Evolutionary conservation across 2,113 vertebrate species (phyloP).

Genomic region (Antidorcas marsupialis): DNA sequence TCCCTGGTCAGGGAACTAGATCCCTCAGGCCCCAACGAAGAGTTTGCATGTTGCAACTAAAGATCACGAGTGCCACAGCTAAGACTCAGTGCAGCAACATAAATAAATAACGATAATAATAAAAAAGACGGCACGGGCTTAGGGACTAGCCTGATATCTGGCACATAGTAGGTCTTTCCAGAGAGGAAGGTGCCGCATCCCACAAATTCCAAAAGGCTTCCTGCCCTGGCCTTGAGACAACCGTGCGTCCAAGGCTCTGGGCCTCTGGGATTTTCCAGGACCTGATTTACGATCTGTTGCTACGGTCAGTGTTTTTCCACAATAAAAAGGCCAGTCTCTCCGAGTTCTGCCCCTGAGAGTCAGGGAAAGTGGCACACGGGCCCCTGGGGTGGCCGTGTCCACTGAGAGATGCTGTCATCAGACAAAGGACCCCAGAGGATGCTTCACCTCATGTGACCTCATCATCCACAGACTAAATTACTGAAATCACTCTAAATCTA

Average conservation of each 20-base stretch:
- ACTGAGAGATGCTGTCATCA: background rate
- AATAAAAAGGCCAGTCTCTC: background rate
- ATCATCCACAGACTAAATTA: background rate
- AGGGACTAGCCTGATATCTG: background rate
- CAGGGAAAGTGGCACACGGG: background rate
- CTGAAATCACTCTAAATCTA: background rate
- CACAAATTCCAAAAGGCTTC: background rate
- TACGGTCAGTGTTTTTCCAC: slow-evolving; percentile 43
- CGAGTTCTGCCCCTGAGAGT: background rate
- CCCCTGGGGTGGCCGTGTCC: background rate
- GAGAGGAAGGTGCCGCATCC: background rate
- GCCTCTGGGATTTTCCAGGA: slow-evolving; percentile 47
- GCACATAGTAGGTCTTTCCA: background rate
- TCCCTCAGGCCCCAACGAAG: background rate
- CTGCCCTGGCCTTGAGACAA: background rate
- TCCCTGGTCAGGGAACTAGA: background rate
- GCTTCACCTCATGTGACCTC: background rate
- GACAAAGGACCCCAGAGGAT: background rate
- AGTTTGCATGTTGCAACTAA: background rate
- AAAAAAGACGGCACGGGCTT: background rate
- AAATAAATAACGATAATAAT: background rate
- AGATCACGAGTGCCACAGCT: background rate
- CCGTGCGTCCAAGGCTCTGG: background rate
- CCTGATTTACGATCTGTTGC: background rate
- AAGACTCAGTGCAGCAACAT: background rate